A percentile compares a stretch with the other conserved stretches of the same genome.
phyloP scores from a whole-genome alignment of 53 echinoderm and acorn worm genomes.

The Echinometra lucunter region DNA sequence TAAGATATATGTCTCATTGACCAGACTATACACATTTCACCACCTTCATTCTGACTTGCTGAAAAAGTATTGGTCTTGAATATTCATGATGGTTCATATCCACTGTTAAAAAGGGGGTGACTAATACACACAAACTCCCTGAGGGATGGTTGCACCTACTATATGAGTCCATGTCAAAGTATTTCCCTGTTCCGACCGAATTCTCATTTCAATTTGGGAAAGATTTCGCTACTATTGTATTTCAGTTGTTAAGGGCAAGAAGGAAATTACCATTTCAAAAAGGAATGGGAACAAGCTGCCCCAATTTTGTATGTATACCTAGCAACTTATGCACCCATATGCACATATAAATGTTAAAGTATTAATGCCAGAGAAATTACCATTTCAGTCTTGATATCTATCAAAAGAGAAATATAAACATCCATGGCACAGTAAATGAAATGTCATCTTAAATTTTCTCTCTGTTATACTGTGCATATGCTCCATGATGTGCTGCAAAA shows the following conservation, averaged over 20 bases:
- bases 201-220: background rate
- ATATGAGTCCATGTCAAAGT: background rate
- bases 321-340: too few relatives aligned
- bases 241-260: background rate
- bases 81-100: constrained; percentile 57
- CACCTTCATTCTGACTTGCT: constrained; percentile 55
- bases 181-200: background rate
- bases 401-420: too few relatives aligned
- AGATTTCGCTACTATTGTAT: background rate
- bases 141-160: constrained; percentile 37
- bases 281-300: too few relatives aligned
- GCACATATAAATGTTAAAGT: too few relatives aligned
- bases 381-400: too few relatives aligned
- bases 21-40: constrained; percentile 40
- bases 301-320: too few relatives aligned
- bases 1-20: background rate
- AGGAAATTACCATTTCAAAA: background rate
- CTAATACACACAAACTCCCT: constrained; percentile 33
- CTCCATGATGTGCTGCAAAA: too few relatives aligned
- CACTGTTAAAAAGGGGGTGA: constrained; percentile 53
- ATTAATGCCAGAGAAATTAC: too few relatives aligned
- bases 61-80: constrained; percentile 54
- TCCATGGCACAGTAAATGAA: too few relatives aligned
- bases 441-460: too few relatives aligned
- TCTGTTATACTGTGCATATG: too few relatives aligned